Conservation (phyloP, 1,140 invertebrate species). For the Matsumurasca onukii region DNA sequence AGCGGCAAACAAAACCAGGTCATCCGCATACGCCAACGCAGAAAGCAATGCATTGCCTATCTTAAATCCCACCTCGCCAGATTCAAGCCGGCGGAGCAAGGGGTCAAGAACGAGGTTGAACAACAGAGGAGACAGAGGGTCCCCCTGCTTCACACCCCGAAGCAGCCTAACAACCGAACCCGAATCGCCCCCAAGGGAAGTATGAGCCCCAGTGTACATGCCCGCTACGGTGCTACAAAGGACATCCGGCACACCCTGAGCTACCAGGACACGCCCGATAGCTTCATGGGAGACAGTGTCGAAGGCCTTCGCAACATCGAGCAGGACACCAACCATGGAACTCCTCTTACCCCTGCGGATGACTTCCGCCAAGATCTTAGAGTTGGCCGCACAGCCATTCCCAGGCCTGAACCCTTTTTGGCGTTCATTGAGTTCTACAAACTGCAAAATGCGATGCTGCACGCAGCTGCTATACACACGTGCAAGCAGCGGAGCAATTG, state of each 20-base stretch:
- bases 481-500: conserved; percentile 34
- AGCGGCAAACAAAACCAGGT: neutral
- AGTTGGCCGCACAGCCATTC: neutral
- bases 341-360: neutral
- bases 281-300: neutral
- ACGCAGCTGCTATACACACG: conserved; percentile 31
- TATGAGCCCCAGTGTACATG: neutral
- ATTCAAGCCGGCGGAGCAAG: conserved; percentile 28
- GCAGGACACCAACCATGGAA: neutral
- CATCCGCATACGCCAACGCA: neutral
- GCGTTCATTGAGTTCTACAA: too few relatives aligned
- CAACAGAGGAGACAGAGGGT: conserved; percentile 43
- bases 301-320: neutral
- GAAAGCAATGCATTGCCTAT: neutral
- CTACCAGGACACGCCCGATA: neutral
- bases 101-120: conserved; percentile 46
- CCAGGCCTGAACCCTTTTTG: too few relatives aligned
- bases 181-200: neutral
- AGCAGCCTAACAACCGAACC: neutral
- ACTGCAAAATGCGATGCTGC: too few relatives aligned
- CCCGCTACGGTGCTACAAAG: neutral
- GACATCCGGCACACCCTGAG: neutral
- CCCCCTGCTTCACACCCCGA: conserved; percentile 46
- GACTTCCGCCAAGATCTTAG: neutral
- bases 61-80: neutral